Evolutionary conservation across 1,140 invertebrate species (phyloP).

Genomic region (Onthophagus taurus): DNA sequence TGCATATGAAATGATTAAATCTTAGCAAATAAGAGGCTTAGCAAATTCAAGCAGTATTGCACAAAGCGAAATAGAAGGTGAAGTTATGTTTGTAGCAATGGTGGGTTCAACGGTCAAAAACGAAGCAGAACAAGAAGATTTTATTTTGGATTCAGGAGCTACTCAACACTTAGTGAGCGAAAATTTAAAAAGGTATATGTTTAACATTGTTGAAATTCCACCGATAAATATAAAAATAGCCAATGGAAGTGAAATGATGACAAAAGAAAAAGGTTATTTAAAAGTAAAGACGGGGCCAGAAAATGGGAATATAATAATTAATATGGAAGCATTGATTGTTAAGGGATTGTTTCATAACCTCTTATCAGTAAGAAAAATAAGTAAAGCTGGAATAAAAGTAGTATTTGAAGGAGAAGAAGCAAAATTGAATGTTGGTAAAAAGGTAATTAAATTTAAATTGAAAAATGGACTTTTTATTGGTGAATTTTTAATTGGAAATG

Average conservation of each 20-base stretch:
- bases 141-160: no score
- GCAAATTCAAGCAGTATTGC: no score
- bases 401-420: not conserved
- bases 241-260: not conserved
- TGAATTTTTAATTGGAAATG: not conserved
- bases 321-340: conserved; percentile 4
- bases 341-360: not conserved
- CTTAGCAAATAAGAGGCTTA: no score
- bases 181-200: not conserved
- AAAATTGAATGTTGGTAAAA: not conserved
- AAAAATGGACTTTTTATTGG: not conserved
- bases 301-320: conserved; percentile 1
- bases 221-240: conserved; percentile 4
- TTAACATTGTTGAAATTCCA: not conserved
- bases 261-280: conserved; percentile 1
- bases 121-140: no score
- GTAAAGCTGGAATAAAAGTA: conserved; percentile 1
- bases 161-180: conserved; percentile 1
- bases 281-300: no score
- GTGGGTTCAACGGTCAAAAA: no score
- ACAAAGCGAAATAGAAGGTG: no score
- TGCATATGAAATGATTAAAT: not conserved
- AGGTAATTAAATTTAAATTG: not conserved
- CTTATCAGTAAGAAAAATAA: conserved; percentile 6
- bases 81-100: no score